Percentiles rank a stretch among this genome's conserved stretches.
Conservation (phyloP, 2,888 invertebrate genomes). For the Theretra japonica region DNA sequence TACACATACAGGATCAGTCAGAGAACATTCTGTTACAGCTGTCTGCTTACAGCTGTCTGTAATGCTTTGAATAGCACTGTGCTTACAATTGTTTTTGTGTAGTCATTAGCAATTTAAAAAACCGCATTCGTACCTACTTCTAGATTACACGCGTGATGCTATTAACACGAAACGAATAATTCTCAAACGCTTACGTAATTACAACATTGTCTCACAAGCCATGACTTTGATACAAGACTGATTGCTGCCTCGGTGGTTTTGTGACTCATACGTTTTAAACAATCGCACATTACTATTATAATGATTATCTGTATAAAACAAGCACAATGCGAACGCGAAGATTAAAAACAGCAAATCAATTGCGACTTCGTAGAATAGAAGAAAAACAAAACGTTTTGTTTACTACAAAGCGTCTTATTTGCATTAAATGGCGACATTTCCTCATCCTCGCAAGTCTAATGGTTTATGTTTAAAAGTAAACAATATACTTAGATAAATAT, state of each 20-base stretch:
- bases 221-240: slow-evolving; percentile 17
- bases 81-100: too few species aligned
- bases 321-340: neutral
- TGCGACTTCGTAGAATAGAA: neutral
- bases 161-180: neutral
- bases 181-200: slow-evolving; percentile 26
- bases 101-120: too few species aligned
- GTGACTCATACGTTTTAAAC: slow-evolving; percentile 47
- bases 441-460: neutral
- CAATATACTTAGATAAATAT: neutral
- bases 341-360: neutral
- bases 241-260: slow-evolving; percentile 20
- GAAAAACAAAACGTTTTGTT: neutral
- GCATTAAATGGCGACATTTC: slow-evolving; percentile 11
- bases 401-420: slow-evolving; percentile 4
- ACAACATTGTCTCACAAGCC: slow-evolving; percentile 20
- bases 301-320: slow-evolving; percentile 43
- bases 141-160: too few species aligned
- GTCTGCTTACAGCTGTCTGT: too few species aligned
- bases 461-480: neutral
- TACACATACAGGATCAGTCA: too few species aligned
- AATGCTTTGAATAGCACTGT: too few species aligned
- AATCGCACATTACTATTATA: slow-evolving; percentile 50
- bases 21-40: too few species aligned
- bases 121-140: too few species aligned